These are phyloP conservation scores for Agriopis leucophaearia DNA, from an alignment of 2,888 invertebrate genomes.

Conservation along the genomic window DNA sequence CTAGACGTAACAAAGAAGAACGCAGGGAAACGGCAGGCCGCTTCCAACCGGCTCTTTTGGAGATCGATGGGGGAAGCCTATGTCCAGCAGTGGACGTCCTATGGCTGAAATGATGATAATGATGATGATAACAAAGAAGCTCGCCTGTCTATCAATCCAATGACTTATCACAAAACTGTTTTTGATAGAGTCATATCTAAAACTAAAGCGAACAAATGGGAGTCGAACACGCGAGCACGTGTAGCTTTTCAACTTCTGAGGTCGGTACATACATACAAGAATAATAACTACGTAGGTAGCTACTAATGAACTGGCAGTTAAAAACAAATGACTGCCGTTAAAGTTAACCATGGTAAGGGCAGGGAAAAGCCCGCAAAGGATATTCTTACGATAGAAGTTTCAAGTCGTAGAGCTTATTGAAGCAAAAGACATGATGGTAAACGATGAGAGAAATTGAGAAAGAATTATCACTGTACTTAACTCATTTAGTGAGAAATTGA, in stretches of 20 bases:
- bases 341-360: background rate
- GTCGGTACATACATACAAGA: background rate
- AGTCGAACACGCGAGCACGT: constrained; percentile 40
- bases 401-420: too few species aligned
- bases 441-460: too few species aligned
- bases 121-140: background rate
- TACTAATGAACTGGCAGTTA: constrained; percentile 38
- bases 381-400: too few species aligned
- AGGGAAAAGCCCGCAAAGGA: background rate
- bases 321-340: constrained; percentile 10
- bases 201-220: constrained; percentile 43
- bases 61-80: too few species aligned
- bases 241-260: background rate
- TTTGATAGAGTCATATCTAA: constrained; percentile 25
- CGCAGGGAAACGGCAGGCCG: too few species aligned
- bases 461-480: too few species aligned
- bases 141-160: background rate
- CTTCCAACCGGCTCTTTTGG: too few species aligned
- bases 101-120: too few species aligned
- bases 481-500: too few species aligned
- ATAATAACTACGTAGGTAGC: background rate
- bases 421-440: too few species aligned
- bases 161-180: constrained; percentile 16
- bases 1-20: background rate
- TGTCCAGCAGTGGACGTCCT: too few species aligned